Evolutionary conservation across 2,113 vertebrate species (phyloP).

Genomic region (Ceyx cyanopectus): DNA sequence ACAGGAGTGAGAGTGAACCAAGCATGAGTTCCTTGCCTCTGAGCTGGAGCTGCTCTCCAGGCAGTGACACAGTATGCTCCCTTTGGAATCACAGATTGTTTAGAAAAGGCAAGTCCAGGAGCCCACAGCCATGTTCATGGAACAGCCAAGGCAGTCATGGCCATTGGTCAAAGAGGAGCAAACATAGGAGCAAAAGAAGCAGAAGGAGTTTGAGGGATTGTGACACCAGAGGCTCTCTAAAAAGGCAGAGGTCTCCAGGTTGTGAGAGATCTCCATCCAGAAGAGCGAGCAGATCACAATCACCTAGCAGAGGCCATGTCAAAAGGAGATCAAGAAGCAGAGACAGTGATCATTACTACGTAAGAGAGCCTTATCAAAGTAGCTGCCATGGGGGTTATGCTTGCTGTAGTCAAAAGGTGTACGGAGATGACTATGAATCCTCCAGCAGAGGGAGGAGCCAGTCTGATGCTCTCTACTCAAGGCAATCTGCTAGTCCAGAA

Average conservation of each 20-base stretch:
- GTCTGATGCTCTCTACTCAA: conserved; percentile 75
- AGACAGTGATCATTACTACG: conserved; percentile 75
- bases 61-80: conserved; percentile 56
- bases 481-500: conserved; percentile 76
- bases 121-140: conserved; percentile 68
- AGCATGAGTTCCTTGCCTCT: neutral
- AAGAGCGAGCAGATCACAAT: conserved; percentile 71
- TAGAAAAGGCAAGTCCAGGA: conserved; percentile 63
- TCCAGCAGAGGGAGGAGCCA: conserved; percentile 74
- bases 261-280: conserved; percentile 73
- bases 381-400: conserved; percentile 79
- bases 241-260: conserved; percentile 78
- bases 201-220: conserved; percentile 74
- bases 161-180: conserved; percentile 71
- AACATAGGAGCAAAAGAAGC: conserved; percentile 68
- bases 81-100: conserved; percentile 49
- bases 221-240: conserved; percentile 73
- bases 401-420: conserved; percentile 77
- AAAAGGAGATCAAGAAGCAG: conserved; percentile 76
- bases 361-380: conserved; percentile 72
- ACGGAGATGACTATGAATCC: conserved; percentile 73
- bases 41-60: conserved; percentile 48
- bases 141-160: conserved; percentile 57
- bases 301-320: conserved; percentile 71
- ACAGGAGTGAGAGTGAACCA: too few relatives aligned